Percentiles rank a stretch among this genome's conserved stretches.
These are phyloP conservation scores for Bryconaethiops microstoma DNA, from an alignment of 2,797 vertebrate species.

Conservation along the genomic window DNA sequence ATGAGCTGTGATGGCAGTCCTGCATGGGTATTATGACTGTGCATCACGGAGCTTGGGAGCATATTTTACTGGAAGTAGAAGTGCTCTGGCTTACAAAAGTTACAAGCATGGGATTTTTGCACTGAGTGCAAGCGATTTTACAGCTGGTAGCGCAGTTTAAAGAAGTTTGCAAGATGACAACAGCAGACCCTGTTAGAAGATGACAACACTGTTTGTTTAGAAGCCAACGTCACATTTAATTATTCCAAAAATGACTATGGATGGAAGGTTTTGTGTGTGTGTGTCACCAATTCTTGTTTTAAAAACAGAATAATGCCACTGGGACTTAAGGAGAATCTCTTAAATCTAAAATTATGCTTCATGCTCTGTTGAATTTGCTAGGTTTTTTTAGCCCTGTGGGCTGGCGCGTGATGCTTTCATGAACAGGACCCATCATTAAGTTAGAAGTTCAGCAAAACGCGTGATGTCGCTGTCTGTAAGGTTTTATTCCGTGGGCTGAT, in stretches of 20 bases:
- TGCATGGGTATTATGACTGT: slow-evolving; percentile 57
- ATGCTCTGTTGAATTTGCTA: not conserved
- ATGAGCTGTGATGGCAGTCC: slow-evolving; percentile 53
- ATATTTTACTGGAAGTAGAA: slow-evolving; percentile 53
- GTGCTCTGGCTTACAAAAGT: slow-evolving; percentile 21
- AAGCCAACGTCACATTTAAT: slow-evolving; percentile 43
- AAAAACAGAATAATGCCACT: slow-evolving; percentile 3
- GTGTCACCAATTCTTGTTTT: not conserved
- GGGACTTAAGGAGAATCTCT: slow-evolving; percentile 1
- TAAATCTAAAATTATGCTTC: not conserved
- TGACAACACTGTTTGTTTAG: slow-evolving; percentile 64
- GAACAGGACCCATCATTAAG: not conserved
- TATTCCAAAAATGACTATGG: slow-evolving; percentile 61
- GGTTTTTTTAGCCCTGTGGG: not conserved
- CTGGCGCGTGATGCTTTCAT: not conserved
- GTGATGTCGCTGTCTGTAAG: not conserved
- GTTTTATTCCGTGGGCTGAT: not conserved
- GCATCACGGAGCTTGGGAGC: slow-evolving; percentile 58
- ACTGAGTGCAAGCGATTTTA: not conserved
- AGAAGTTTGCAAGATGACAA: not conserved
- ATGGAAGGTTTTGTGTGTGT: not conserved
- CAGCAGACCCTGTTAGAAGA: not conserved
- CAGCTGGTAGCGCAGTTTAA: not conserved
- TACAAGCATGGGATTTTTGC: not conserved
- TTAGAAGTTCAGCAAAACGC: not conserved